Evolutionary conservation across 2,113 vertebrate genomes (phyloP), one percentile per base, ranked within the genome.

Genomic region (Sphaerodactylus townsendi): DNA sequence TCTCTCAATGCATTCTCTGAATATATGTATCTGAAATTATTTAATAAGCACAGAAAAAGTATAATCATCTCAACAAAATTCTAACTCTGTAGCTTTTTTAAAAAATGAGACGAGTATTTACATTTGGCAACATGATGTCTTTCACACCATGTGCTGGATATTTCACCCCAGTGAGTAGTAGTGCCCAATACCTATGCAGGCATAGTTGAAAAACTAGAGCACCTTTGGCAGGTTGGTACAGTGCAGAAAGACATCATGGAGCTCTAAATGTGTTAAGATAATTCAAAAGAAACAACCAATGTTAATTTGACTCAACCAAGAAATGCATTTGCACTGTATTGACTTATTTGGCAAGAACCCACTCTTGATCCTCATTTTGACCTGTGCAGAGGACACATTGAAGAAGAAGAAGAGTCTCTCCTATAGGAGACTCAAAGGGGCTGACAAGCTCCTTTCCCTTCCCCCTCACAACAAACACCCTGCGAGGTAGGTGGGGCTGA

Each of bases 41-140:
- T n/a, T 86, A 79, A 77, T 48, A 41, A 83, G 77, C 81, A n/a
- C 23, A 53, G 76, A 81, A 88, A 79, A 14, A 25, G 35, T 46
- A 8, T 82, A 64, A 78, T 64, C 46, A 62, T 48, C 1, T 85
- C 56, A 59, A 37, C 39, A 65, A 62, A 81, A 39, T 66, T 68
- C 69, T 59, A 84, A 71, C 65, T 87, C 65, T 46, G 86, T 79
- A 59, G 1, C 23, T 35, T 87, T 70, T 2, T 72, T 9, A 25
- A 1, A n/a, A n/a, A n/a, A n/a, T 79, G 35, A 1, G 33, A 2
- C 19, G 28, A 56, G 64, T 68, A 41, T 19, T 79, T 85, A 10
- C 83, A 72, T 80, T 6, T 37, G 68, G 85, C 37, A 83, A 48
- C 84, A 14, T 15, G 65, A 1, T 56, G 1, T 64, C 25, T 74